Evolutionary conservation across 2,888 invertebrate species (phyloP).

Genomic region (Heliconius cydno): DNA sequence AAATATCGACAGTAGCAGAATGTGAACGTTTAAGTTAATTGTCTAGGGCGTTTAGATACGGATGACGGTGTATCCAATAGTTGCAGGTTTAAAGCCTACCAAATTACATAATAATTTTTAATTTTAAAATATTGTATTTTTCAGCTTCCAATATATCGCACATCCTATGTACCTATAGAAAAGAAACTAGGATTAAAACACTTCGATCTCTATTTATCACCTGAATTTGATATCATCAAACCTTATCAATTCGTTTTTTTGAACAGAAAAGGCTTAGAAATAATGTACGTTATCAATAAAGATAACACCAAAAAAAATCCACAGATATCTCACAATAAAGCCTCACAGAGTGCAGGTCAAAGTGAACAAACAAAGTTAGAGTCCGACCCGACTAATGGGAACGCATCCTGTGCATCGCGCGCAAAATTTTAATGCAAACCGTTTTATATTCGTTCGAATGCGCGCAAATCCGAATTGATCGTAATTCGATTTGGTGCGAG

Average conservation of each 20-base stretch:
- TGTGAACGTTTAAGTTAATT: neutral
- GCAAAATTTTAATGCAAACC: constrained; percentile 83
- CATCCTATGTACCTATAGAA: no score
- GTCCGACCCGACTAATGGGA: constrained; percentile 76
- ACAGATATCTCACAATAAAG: no score
- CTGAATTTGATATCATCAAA: neutral
- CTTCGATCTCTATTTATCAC: no score
- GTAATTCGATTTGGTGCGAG: constrained; percentile 82
- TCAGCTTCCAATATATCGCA: no score
- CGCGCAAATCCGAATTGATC: constrained; percentile 84
- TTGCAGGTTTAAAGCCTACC: neutral
- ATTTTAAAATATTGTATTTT: neutral
- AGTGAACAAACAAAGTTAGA: constrained; percentile 70
- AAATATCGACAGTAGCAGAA: neutral
- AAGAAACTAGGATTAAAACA: no score
- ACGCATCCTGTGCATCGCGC: constrained; percentile 80
- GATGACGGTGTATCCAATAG: neutral
- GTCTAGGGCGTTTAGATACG: neutral
- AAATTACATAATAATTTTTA: neutral
- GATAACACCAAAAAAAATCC: neutral
- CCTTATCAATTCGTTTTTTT: neutral
- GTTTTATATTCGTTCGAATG: constrained; percentile 83
- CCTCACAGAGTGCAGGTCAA: constrained; percentile 3
- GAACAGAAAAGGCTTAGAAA: neutral
- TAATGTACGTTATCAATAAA: neutral